Evolutionary conservation across 2,113 vertebrate genomes (phyloP), one percentile per base, ranked within the genome.

Genomic region (Oostethus manadensis): DNA sequence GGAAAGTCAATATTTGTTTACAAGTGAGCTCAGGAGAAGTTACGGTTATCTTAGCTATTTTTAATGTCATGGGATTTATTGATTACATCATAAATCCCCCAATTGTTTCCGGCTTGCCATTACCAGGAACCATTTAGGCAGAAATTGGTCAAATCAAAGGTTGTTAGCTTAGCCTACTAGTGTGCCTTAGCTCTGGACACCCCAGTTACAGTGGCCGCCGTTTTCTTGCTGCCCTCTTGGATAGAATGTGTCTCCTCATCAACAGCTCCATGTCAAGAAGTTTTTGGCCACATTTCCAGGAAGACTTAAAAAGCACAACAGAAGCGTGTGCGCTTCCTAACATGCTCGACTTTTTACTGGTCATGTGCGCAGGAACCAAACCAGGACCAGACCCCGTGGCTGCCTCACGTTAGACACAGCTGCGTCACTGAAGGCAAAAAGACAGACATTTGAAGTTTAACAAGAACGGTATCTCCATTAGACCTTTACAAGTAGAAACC

Each of bases 281-380:
- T 51, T 15, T 4, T 20, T 70, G 74, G 67, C 56, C 62, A 65
- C 71, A 59, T 74, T n/a, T 56, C 21, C 18, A 68, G 67, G 69
- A 77, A 82, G 65, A 51, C 49, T 33, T 68, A 67, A 42, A 33
- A 42, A 42, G 38, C 76, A 62, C 3, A 47, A 68, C 68, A n/a
- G 63, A 65, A 63, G 59, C 10, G 45, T 29, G 60, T 59, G 60
- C 10, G 74, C 74, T 76, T 85, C 78, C 80, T 81, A 44, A 71
- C 45, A 17, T 40, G 43, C 9, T 59, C 15, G 10, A 22, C 14
- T 1, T 59, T 73, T 82, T 62, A 80, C 62, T 60, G 50, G 62
- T 65, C 56, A 1, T 33, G 1, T 22, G 58, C 26, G 43, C 51
- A 44, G 58, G 35, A 64, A 53, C 58, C 62, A 23, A 71, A 63